Base-by-base conservation (phyloP, 2,797 vertebrate genomes). In the Thalassophryne amazonica region DNA sequence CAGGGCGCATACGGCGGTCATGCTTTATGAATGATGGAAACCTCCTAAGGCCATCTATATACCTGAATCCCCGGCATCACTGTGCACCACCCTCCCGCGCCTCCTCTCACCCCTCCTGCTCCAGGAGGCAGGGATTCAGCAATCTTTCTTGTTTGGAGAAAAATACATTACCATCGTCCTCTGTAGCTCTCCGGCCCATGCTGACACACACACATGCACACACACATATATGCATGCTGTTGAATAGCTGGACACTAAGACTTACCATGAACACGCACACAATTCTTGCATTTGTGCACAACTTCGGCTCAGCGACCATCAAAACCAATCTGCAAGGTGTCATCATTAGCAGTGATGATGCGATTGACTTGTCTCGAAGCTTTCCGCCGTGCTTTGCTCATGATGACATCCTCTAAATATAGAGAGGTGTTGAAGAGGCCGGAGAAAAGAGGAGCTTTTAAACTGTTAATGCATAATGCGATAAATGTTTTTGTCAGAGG, bases 1-100 rank as follows among this genome's bases (percentile, higher is more conserved):
- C 84, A 80, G 78, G 73, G 64, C 52, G 68, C 69, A 61, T 80
- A 69, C 69, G 72, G 75, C 78, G 58, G 76, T 80, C 58, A 73
- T 63, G 78, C 86, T 89, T 91, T 92, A 92, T 91, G 90, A 92
- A 91, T 90, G 90, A 92, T 91, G 89, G 89, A 91, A 89, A 88
- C 88, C 87, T 91, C 87, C 87, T 86, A 78, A 89, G 89, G 88
- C 86, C 86, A 88, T 90, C 86, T 85, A 88, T 90, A 88, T 86
- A 86, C 83, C 85, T 85, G 87, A 81, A 82, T 71, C 79, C 69
- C 54, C 74, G 8, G 69, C 80, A 78, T 82, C 78, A 50, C 71
- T 36, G 54, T 31, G 24, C 70, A 36, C 6, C 72, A 57, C 55
- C 60, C 65, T 60, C 53, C 37, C 31, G 6, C 43, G n/a, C 13